Evolutionary conservation across 2,888 invertebrate species (phyloP), one percentile per base, ranked within the genome.

Genomic region (Drosophila planitibia): DNA sequence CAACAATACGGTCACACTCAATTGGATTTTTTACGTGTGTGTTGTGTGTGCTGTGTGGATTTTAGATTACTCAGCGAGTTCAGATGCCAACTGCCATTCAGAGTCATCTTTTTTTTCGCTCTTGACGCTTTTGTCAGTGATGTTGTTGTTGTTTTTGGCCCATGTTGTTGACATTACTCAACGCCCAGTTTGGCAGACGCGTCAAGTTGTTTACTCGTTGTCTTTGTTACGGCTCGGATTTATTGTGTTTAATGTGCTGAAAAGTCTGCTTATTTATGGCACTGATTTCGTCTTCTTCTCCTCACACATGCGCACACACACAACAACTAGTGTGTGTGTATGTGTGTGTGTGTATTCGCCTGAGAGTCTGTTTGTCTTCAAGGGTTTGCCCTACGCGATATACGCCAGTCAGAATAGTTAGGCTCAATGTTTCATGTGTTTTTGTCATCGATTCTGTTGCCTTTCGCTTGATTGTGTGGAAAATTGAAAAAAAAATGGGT

Each of bases 181-280:
- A 71, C 83, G 81, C 73, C 69, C 79, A 49, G 84, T 86, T 89
- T 81, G 77, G 68, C 90, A 85, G 73, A 75, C 80, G 68, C 85
- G 72, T 73, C 81, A 76, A 82, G 83, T 63, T 83, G 85, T 82
- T 81, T 79, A 75, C 79, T 65, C 63, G 70, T 76, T 85, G 80
- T 82, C 71, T 80, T 80, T 75, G 66, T 82, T 81, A 71, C 71
- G 75, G 74, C 69, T 73, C 73, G 84, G 85, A 89, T 90, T 90
- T 90, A 85, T 85, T 85, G 89, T 85, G 89, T 74, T 85, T 90
- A 89, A 90, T 89, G 91, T 90, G 85, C 89, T 90, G 91, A 86
- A 90, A 90, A 85, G 84, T 86, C 91, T 60, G 73, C 87, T 83
- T 90, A 86, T 89, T 85, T 90, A 89, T 85, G 89, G 82, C 82